Conservation (phyloP, 2,113 vertebrate species). For the Chionis minor region DNA sequence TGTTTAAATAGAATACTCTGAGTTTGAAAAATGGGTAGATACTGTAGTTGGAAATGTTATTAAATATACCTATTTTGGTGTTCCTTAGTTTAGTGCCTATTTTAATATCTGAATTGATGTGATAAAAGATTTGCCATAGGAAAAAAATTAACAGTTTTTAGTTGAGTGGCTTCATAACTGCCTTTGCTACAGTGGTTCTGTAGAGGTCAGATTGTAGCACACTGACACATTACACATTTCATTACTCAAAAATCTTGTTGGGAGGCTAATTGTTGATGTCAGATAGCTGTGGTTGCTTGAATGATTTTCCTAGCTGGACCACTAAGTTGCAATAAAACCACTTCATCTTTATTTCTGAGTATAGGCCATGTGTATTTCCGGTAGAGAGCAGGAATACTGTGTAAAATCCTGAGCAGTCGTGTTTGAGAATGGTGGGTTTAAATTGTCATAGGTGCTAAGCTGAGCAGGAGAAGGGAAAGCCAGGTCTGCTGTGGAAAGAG, state of each 20-base stretch:
- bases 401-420: not conserved
- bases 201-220: not conserved
- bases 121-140: not conserved
- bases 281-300: not conserved
- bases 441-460: not conserved
- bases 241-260: not conserved
- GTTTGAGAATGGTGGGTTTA: not conserved
- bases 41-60: not conserved
- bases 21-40: not conserved
- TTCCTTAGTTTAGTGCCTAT: not conserved
- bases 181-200: not conserved
- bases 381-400: not conserved
- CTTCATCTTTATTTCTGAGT: not conserved
- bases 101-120: not conserved
- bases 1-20: not conserved
- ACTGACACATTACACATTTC: not conserved
- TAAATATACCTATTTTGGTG: not conserved
- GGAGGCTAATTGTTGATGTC: not conserved
- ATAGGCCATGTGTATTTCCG: not conserved
- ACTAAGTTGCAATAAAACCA: not conserved
- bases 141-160: not conserved
- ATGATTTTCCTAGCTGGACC: not conserved
- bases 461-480: not conserved
- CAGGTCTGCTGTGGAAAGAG: not conserved
- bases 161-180: not conserved